Evolutionary conservation across 2,113 vertebrate species (phyloP).

Genomic region (Oxygymnocypris stewartii): DNA sequence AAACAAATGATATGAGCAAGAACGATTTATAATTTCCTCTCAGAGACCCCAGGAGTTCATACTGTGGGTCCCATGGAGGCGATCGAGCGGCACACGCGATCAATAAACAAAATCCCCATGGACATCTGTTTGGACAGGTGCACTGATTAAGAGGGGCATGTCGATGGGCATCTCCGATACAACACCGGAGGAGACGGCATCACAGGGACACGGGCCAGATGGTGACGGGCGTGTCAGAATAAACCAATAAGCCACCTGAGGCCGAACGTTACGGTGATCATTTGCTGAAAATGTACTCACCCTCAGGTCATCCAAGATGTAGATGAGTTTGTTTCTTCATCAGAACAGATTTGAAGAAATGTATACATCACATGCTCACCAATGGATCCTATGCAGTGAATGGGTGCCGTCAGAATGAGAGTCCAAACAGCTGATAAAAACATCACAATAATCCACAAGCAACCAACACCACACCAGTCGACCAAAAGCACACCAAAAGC

Average conservation of each 20-base stretch:
- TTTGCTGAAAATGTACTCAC: background rate
- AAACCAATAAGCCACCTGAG: constrained; percentile 11
- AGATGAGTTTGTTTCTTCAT: background rate
- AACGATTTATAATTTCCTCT: constrained; percentile 60
- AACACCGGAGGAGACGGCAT: constrained; percentile 38
- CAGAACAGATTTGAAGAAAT: background rate
- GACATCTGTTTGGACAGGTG: constrained; percentile 84
- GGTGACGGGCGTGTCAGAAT: background rate
- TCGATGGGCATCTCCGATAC: constrained; percentile 35
- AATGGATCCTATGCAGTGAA: background rate
- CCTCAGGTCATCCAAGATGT: background rate
- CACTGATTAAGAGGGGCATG: constrained; percentile 73
- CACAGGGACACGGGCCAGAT: background rate
- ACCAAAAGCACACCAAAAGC: no score
- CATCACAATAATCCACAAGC: background rate
- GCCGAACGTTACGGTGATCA: background rate
- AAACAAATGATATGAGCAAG: constrained; percentile 59
- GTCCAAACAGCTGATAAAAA: background rate
- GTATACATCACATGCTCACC: background rate
- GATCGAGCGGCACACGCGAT: constrained; percentile 48
- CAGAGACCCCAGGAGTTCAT: constrained; percentile 55
- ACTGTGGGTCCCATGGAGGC: constrained; percentile 59
- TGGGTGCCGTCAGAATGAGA: background rate
- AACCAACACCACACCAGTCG: no score
- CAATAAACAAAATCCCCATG: constrained; percentile 70